Conservation (phyloP, 1,140 invertebrate species). For the Magallana ariakensis region DNA sequence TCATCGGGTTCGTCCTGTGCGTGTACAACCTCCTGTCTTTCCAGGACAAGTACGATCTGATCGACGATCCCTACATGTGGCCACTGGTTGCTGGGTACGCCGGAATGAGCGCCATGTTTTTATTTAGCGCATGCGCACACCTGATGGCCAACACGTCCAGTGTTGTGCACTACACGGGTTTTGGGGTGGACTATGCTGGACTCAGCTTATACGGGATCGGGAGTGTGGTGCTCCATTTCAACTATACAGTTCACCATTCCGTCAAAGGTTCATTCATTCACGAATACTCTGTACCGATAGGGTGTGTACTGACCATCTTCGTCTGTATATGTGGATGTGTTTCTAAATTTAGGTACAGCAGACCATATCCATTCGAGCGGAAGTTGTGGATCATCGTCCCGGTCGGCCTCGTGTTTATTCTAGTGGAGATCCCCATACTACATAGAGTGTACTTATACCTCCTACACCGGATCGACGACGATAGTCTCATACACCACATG, state of each 20-base stretch:
- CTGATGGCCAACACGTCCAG: slow-evolving; percentile 64
- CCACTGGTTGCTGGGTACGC: slow-evolving; percentile 20
- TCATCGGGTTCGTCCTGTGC: slow-evolving; percentile 61
- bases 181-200: slow-evolving; percentile 64
- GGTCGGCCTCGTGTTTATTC: neutral
- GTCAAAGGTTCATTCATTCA: slow-evolving; percentile 5
- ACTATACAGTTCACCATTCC: neutral
- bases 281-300: slow-evolving; percentile 14
- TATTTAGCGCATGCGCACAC: slow-evolving; percentile 65
- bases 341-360: slow-evolving; percentile 24
- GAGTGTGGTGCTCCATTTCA: slow-evolving; percentile 20
- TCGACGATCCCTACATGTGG: slow-evolving; percentile 6
- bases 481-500: slow-evolving; percentile 47
- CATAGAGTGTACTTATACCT: slow-evolving; percentile 43
- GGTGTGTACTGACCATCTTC: neutral
- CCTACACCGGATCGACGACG: neutral
- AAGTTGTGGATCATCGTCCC: slow-evolving; percentile 9
- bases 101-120: slow-evolving; percentile 13
- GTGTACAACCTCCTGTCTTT: slow-evolving; percentile 9
- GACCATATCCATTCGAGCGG: neutral
- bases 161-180: slow-evolving; percentile 66
- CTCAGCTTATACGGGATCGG: slow-evolving; percentile 28
- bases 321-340: slow-evolving; percentile 45
- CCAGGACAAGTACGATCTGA: neutral
- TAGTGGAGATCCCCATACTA: slow-evolving; percentile 26